These are phyloP conservation scores for Bombus affinis DNA, from an alignment of 1,140 invertebrate genomes.

Conservation along the genomic window DNA sequence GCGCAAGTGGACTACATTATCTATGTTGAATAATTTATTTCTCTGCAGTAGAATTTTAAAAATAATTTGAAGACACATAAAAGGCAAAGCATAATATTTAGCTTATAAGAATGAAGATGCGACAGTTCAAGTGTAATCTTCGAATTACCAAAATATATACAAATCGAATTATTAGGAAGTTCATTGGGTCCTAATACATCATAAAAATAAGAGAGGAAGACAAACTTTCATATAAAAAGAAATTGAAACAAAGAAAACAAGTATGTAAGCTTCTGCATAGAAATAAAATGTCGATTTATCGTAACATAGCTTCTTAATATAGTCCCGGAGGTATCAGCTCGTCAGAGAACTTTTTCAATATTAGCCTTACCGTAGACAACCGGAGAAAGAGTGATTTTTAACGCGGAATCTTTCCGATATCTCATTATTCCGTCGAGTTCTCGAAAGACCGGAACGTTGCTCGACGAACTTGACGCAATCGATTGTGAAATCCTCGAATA, in stretches of 20 bases:
- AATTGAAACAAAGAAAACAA: neutral
- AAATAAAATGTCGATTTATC: neutral
- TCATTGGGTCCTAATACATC: neutral
- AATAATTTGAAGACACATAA: too few relatives aligned
- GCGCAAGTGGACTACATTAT: neutral
- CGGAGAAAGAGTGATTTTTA: constrained; percentile 27
- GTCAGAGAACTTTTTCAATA: constrained; percentile 28
- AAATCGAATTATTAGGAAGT: neutral
- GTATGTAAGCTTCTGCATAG: neutral
- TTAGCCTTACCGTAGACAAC: neutral
- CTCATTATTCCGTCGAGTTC: constrained; percentile 27
- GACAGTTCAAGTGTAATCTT: neutral
- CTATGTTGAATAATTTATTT: too few relatives aligned
- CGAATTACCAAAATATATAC: neutral
- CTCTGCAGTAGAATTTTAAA: too few relatives aligned
- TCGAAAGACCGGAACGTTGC: neutral
- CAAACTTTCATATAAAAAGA: neutral
- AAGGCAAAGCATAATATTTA: too few relatives aligned
- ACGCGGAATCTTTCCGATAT: constrained; percentile 8
- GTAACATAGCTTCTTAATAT: neutral
- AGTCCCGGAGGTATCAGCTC: neutral
- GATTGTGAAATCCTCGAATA: constrained; percentile 45
- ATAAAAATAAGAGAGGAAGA: neutral
- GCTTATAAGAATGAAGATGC: neutral
- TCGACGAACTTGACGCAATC: constrained; percentile 39